Evolutionary conservation across 2,888 invertebrate species (phyloP), one percentile per base, ranked within the genome.

Genomic region (Empis stercorea): DNA sequence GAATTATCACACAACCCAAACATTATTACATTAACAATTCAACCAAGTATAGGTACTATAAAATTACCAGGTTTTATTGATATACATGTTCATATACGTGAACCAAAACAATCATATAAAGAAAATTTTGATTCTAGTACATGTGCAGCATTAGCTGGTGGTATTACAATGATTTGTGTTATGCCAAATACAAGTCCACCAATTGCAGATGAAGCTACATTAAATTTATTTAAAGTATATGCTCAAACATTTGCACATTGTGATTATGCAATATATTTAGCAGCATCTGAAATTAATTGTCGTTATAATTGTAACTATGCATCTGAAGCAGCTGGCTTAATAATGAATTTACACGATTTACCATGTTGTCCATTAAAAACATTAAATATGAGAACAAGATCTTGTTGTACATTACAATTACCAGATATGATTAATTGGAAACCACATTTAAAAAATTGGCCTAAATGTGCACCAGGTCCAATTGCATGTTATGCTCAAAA

Each of bases 121-220:
- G 99, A 99, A 73, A 95, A 97, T 65, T 99, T 91, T 66, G 75
- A 80, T 4, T 83, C 87, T 3, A 96, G 94, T 52, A 94, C 94
- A 0, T 86, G 92, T 1, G 88, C 95, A 1, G 93, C 95, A 0
- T 71, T 93, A 15, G 87, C 91, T 17, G 92, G 95, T 15, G 95
- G 95, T 13, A 74, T 99, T 37, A 99, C 99, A 1, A 77, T 93
- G 71, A 87, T 99, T 48, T 85, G 86, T 59, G 95, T 91, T 32
- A 99, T 99, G 99, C 99, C 99, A 10, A 99, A 99, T 65, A 99
- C 99, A 1, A 81, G 84, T 62, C 99, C 99, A 0, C 79, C 97
- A 0, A 78, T 96, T 15, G 77, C 84, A 2, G 92, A 97, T 65
- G 80, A 81, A 34, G 75, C 80, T 14, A 75, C 88, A 0, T 82